phyloP scores from a whole-genome alignment of 2,113 vertebrate genomes.

The Phaetusa simplex region DNA sequence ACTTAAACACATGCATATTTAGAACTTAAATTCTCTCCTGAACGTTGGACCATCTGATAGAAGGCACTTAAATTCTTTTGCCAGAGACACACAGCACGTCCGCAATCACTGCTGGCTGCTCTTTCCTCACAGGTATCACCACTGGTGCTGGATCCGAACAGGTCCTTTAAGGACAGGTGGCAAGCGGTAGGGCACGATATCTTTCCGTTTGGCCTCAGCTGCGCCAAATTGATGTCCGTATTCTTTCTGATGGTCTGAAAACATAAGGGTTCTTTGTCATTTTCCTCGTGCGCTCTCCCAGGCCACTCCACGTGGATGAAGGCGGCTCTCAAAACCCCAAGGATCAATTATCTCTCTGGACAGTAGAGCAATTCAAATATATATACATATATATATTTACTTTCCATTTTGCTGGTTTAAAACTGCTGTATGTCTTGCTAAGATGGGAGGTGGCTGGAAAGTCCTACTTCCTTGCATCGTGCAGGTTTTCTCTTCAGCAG shows the following conservation, averaged over 20 bases:
- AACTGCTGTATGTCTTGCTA: not conserved
- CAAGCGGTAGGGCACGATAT: not conserved
- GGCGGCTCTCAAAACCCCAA: not conserved
- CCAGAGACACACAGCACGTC: not conserved
- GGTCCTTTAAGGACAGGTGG: not conserved
- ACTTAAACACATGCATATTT: not conserved
- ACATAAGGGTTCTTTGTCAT: fast-evolving
- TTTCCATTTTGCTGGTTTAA: not conserved
- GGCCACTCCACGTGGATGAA: fast-evolving
- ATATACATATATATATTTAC: not conserved
- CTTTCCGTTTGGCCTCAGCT: not conserved
- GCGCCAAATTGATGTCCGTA: not conserved
- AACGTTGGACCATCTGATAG: fast-evolving
- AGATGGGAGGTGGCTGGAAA: not conserved
- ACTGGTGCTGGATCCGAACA: not conserved
- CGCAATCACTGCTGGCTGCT: not conserved
- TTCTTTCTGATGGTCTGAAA: not conserved
- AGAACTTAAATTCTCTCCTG: not conserved
- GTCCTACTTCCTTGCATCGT: not conserved
- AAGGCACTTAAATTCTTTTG: not conserved
- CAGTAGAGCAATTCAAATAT: not conserved
- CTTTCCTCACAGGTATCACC: fast-evolving
- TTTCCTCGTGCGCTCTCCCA: not conserved
- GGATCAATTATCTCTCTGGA: not conserved
- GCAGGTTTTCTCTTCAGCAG: not conserved